Evolutionary conservation across 2,888 invertebrate species (phyloP).

Genomic region (Pyralis farinalis): DNA sequence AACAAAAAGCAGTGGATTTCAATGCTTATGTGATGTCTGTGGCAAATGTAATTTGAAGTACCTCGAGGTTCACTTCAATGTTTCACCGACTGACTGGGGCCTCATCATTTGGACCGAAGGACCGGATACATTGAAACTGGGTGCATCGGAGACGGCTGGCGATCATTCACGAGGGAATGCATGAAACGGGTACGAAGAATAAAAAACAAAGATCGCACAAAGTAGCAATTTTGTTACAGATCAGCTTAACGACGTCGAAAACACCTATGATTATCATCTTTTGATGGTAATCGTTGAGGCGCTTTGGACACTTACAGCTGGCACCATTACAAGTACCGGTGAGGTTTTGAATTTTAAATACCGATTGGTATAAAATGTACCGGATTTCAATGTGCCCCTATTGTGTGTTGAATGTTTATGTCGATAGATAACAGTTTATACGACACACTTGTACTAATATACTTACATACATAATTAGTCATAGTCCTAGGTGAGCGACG

Average conservation of each 20-base stretch:
- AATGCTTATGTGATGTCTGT: slow-evolving; percentile 59
- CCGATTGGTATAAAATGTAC: slow-evolving; percentile 41
- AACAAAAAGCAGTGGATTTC: slow-evolving; percentile 24
- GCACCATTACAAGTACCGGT: slow-evolving; percentile 68
- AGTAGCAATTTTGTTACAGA: slow-evolving; percentile 77
- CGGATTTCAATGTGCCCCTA: slow-evolving; percentile 59
- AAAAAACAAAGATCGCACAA: slow-evolving; percentile 70
- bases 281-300: slow-evolving; percentile 77
- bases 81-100: slow-evolving; percentile 24
- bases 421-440: not conserved
- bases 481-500: not conserved
- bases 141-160: slow-evolving; percentile 38
- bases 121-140: slow-evolving; percentile 33
- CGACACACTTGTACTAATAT: not conserved
- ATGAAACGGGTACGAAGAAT: slow-evolving; percentile 50
- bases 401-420: slow-evolving; percentile 34
- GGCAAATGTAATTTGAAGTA: slow-evolving; percentile 30
- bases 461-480: not conserved
- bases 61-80: slow-evolving; percentile 34
- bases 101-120: slow-evolving; percentile 21
- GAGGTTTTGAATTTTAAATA: slow-evolving; percentile 64
- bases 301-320: slow-evolving; percentile 73
- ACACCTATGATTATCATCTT: slow-evolving; percentile 81
- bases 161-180: slow-evolving; percentile 50
- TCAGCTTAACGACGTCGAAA: slow-evolving; percentile 80